Evolutionary conservation across 2,113 vertebrate species (phyloP).

Genomic region (Choloepus hoffmanni): DNA sequence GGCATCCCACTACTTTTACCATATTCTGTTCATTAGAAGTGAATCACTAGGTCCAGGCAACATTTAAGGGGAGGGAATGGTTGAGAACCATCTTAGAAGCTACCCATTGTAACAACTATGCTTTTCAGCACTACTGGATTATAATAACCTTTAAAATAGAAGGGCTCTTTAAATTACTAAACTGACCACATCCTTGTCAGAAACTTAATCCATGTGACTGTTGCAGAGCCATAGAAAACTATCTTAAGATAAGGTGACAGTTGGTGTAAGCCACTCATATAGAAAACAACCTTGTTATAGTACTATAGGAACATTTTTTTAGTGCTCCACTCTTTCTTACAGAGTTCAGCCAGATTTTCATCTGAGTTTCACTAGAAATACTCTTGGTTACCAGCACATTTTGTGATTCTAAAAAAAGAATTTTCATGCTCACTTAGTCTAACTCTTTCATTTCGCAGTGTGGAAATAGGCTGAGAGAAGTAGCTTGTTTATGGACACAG

Average conservation of each 20-base stretch:
- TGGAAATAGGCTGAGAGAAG: background rate
- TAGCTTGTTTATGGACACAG: background rate
- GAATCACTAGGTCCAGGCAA: background rate
- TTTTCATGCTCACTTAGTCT: background rate
- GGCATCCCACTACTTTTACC: background rate
- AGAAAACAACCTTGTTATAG: background rate
- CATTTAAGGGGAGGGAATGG: background rate
- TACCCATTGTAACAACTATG: background rate
- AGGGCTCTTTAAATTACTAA: constrained; percentile 19
- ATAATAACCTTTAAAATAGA: constrained; percentile 19
- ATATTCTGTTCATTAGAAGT: background rate
- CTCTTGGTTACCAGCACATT: background rate
- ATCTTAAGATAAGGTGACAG: background rate
- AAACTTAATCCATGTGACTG: background rate
- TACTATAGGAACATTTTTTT: background rate
- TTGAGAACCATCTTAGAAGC: background rate
- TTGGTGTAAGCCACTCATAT: background rate
- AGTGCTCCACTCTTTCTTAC: background rate
- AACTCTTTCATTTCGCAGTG: background rate
- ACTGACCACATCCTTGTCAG: background rate
- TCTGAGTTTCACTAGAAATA: background rate
- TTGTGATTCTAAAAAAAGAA: background rate
- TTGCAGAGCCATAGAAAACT: background rate
- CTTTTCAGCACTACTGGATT: background rate
- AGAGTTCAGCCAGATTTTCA: background rate